Evolutionary conservation across 2,797 vertebrate species (phyloP).

Genomic region (Tragelaphus eurycerus): DNA sequence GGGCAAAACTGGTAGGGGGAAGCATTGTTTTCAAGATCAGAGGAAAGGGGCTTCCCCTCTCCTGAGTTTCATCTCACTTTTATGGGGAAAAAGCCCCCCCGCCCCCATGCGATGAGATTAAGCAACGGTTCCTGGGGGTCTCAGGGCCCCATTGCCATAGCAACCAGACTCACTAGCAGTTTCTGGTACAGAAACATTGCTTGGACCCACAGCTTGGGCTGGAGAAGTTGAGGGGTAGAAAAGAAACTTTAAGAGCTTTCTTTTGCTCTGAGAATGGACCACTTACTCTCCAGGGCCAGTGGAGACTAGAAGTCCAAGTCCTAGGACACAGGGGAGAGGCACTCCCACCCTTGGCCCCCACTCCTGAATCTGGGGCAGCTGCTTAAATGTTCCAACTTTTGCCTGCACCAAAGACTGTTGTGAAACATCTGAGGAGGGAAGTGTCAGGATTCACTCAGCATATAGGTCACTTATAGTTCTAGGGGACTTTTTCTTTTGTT

Average conservation of each 20-base stretch:
- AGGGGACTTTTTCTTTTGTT: neutral
- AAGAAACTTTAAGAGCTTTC: neutral
- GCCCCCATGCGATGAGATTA: neutral
- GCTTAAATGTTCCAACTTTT: neutral
- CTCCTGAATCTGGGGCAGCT: neutral
- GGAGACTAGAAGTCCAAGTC: neutral
- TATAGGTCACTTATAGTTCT: neutral
- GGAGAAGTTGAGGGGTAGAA: neutral
- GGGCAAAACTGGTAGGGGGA: neutral
- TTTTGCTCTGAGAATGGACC: neutral
- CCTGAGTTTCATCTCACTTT: neutral
- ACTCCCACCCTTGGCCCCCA: too few relatives aligned
- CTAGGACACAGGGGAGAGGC: neutral
- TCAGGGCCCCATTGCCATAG: neutral
- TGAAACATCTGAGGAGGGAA: neutral
- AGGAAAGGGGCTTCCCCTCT: neutral
- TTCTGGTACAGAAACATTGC: neutral
- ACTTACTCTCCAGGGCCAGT: neutral
- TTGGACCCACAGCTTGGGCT: neutral
- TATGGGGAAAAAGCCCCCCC: neutral
- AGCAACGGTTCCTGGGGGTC: neutral
- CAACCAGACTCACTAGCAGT: constrained; percentile 21
- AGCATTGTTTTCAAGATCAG: neutral
- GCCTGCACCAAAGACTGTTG: neutral
- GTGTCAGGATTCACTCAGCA: neutral